Conservation (phyloP, 1,140 invertebrate species). For the Pristionchus pacificus region DNA sequence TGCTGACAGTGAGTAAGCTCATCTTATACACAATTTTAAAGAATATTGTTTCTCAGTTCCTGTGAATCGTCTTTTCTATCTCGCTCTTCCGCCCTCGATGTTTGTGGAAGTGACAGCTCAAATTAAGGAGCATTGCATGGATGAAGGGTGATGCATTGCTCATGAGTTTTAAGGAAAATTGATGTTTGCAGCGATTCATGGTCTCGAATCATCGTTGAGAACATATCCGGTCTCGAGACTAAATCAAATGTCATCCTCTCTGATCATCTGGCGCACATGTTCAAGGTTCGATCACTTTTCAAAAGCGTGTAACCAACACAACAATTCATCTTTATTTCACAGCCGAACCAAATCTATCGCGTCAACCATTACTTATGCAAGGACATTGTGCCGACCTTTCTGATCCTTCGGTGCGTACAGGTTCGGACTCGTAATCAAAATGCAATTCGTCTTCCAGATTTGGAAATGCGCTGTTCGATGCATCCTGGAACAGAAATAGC, state of each 20-base stretch:
- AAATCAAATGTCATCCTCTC: conserved; percentile 78
- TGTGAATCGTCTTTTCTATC: conserved; percentile 87
- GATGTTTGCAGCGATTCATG: conserved; percentile 82
- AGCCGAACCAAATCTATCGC: conserved; percentile 89
- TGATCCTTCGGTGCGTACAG: conserved; percentile 74
- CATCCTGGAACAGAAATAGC: conserved; percentile 74
- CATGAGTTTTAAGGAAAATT: no score
- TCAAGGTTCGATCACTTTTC: conserved; percentile 62
- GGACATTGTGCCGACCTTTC: conserved; percentile 99
- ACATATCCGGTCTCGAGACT: conserved; percentile 92
- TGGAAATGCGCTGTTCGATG: conserved; percentile 63
- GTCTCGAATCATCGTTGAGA: conserved; percentile 94
- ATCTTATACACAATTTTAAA: no score
- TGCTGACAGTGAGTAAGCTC: conserved; percentile 41
- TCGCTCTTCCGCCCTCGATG: conserved; percentile 90
- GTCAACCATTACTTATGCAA: conserved; percentile 99
- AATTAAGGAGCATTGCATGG: conserved; percentile 80
- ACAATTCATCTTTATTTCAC: background rate
- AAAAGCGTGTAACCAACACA: background rate
- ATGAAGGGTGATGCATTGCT: conserved; percentile 74
- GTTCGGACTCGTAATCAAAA: conserved; percentile 7
- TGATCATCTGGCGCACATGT: conserved; percentile 78
- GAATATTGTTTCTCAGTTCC: conserved; percentile 40
- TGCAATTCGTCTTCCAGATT: conserved; percentile 55
- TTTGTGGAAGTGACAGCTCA: conserved; percentile 82